These are phyloP conservation scores for Atopsyche davidsoni DNA, from an alignment of 1,140 invertebrate species.

Conservation along the genomic window DNA sequence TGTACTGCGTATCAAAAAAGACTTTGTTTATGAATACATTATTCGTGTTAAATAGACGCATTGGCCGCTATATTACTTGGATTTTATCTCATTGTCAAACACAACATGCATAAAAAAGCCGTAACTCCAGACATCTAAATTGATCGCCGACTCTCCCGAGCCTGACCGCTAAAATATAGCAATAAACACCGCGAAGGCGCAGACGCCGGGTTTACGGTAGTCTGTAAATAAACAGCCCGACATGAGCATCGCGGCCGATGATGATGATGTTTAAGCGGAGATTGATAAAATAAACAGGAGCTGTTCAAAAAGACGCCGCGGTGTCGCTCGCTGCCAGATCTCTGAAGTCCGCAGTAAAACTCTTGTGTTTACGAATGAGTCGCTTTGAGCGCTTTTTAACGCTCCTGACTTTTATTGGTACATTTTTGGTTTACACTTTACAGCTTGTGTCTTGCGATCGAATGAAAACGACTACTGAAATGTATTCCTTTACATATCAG, in stretches of 20 bases:
- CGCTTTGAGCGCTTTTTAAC: slow-evolving; percentile 27
- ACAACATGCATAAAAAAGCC: too few species aligned
- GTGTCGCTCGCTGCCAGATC: slow-evolving; percentile 9
- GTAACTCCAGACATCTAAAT: too few species aligned
- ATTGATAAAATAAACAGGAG: slow-evolving; percentile 23
- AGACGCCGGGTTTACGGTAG: slow-evolving; percentile 17
- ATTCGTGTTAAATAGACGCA: too few species aligned
- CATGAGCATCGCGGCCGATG: slow-evolving; percentile 7
- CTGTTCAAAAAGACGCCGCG: slow-evolving; percentile 25
- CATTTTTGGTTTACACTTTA: slow-evolving; percentile 17
- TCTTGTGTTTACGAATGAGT: slow-evolving; percentile 23
- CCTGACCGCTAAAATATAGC: slow-evolving; percentile 21
- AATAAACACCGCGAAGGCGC: slow-evolving; percentile 20
- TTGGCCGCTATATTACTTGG: too few species aligned
- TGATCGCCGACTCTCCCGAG: too few species aligned
- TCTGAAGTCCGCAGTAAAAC: slow-evolving; percentile 25
- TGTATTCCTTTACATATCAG: too few species aligned
- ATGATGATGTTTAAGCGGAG: slow-evolving; percentile 14
- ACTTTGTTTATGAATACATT: too few species aligned
- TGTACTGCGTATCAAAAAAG: too few species aligned
- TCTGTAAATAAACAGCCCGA: slow-evolving; percentile 9
- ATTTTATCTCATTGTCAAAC: too few species aligned
- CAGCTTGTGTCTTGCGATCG: neutral
- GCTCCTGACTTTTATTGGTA: slow-evolving; percentile 12
- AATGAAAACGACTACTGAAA: neutral